A percentile compares a stretch with the other conserved stretches of the same genome.
Conservation (phyloP, 2,888 invertebrate genomes). For the Sussaba pulchella region DNA sequence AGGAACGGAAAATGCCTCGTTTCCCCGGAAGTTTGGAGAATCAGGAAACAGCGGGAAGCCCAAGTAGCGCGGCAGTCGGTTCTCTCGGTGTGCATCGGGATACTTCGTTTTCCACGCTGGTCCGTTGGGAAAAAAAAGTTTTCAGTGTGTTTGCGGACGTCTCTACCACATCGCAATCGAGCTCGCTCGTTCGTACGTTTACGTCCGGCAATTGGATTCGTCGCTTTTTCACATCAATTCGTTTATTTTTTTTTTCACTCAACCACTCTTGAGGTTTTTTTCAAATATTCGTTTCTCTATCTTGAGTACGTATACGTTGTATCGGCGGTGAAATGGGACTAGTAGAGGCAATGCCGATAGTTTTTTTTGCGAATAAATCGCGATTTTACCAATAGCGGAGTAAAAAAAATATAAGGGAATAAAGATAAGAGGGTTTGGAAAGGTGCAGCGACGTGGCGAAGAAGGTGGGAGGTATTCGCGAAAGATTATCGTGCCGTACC, state of each 20-base stretch:
- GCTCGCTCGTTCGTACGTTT: conserved; percentile 23
- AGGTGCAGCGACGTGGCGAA: conserved; percentile 17
- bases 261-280: background rate
- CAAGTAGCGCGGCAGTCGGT: conserved; percentile 18
- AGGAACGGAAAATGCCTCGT: conserved; percentile 43
- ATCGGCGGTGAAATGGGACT: conserved; percentile 35
- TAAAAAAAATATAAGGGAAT: conserved; percentile 26
- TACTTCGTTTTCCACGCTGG: conserved; percentile 12
- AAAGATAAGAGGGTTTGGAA: conserved; percentile 6
- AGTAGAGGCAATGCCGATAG: conserved; percentile 31
- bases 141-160: background rate
- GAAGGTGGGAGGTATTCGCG: conserved; percentile 41
- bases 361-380: conserved; percentile 54
- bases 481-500: conserved; percentile 43
- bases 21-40: conserved; percentile 37
- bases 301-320: conserved; percentile 5
- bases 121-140: conserved; percentile 10
- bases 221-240: conserved; percentile 20
- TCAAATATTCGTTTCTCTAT: conserved; percentile 46
- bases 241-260: conserved; percentile 18
- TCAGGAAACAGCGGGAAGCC: conserved; percentile 21
- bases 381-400: conserved; percentile 41
- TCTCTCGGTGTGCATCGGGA: conserved; percentile 16
- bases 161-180: background rate
- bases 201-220: conserved; percentile 42